Evolutionary conservation across 2,888 invertebrate genomes (phyloP).

Genomic region (Linhomoeus sp.): DNA sequence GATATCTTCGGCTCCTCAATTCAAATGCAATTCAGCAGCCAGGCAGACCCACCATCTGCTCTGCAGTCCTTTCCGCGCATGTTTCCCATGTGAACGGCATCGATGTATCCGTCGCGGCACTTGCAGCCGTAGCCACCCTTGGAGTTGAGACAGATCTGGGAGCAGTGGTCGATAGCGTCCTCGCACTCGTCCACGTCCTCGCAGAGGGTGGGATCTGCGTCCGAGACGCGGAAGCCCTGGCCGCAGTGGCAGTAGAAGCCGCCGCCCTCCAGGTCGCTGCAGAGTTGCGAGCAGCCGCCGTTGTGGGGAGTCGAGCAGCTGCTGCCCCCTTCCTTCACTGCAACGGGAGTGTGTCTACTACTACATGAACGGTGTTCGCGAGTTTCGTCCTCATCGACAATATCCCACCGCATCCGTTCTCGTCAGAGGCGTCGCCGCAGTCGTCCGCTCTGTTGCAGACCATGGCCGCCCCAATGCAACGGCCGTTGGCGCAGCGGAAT

Average conservation of each 20-base stretch:
- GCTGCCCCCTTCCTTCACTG: constrained; percentile 16
- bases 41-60: constrained; percentile 9
- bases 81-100: constrained; percentile 24
- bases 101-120: constrained; percentile 41
- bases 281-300: constrained; percentile 85
- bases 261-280: constrained; percentile 57
- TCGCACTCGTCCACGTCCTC: constrained; percentile 70
- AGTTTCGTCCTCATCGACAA: not conserved
- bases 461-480: constrained; percentile 41
- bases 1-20: not conserved
- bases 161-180: constrained; percentile 57
- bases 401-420: constrained; percentile 62
- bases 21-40: constrained; percentile 9
- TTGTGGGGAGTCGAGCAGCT: constrained; percentile 42
- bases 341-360: too few relatives aligned
- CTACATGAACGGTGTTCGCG: too few relatives aligned
- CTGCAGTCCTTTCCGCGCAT: constrained; percentile 27
- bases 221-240: constrained; percentile 55
- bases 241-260: constrained; percentile 75
- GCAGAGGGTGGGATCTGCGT: constrained; percentile 14
- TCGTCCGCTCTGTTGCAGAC: constrained; percentile 25
- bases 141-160: constrained; percentile 72
- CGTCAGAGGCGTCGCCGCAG: constrained; percentile 46
- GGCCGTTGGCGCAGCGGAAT: constrained; percentile 30
- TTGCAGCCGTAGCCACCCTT: constrained; percentile 72